Evolutionary conservation across 2,888 invertebrate species (phyloP).

Genomic region (Mesorhabditis spiculigera): DNA sequence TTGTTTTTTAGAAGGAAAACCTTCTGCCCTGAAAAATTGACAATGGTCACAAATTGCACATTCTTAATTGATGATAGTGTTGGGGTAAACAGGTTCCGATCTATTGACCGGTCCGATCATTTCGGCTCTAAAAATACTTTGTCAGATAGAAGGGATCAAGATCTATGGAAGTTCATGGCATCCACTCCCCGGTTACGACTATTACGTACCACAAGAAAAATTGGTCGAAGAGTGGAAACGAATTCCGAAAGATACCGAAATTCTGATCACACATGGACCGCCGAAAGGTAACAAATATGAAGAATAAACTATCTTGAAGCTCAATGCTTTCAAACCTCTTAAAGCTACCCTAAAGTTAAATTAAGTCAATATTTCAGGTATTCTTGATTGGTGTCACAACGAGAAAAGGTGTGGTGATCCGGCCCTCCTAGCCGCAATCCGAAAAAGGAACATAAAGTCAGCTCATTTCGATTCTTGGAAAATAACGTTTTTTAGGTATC

Average conservation of each 20-base stretch:
- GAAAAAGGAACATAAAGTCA: conserved; percentile 7
- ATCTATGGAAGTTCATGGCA: conserved; percentile 55
- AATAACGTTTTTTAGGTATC: conserved; percentile 71
- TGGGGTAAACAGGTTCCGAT: conserved; percentile 35
- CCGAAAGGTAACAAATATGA: conserved; percentile 65
- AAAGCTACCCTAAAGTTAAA: no score
- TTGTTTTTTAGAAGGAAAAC: no score
- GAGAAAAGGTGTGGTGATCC: conserved; percentile 39
- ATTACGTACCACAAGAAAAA: conserved; percentile 59
- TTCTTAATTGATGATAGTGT: conserved; percentile 74
- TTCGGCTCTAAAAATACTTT: background rate
- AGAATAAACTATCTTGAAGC: no score
- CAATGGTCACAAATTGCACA: conserved; percentile 72
- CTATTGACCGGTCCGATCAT: no score
- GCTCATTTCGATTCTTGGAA: background rate
- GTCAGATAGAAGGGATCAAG: conserved; percentile 50
- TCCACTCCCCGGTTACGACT: conserved; percentile 47
- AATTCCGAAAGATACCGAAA: conserved; percentile 74
- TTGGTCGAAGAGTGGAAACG: conserved; percentile 81
- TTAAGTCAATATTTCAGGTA: conserved; percentile 13
- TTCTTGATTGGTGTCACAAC: conserved; percentile 29
- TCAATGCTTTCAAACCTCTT: no score
- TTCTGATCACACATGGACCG: conserved; percentile 79
- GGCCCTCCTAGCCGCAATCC: conserved; percentile 34
- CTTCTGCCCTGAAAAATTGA: no score